Evolutionary conservation across 2,113 vertebrate species (phyloP).

Genomic region (Erythrocercus mccallii): DNA sequence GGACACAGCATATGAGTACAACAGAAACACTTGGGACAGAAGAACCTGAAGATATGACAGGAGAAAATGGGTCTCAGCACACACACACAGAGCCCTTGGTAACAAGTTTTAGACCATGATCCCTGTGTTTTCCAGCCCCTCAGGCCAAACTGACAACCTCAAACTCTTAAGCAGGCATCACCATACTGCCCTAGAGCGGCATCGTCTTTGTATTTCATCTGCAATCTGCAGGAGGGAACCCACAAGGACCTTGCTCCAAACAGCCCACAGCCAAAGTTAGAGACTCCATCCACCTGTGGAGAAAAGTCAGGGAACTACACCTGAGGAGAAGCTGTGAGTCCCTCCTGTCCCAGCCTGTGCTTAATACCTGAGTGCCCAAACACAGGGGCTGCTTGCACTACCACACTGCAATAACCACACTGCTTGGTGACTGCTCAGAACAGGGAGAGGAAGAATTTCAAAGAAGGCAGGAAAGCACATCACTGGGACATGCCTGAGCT

Average conservation of each 20-base stretch:
- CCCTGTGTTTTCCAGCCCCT: background rate
- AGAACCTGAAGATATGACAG: background rate
- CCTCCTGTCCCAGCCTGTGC: background rate
- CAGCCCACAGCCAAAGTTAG: background rate
- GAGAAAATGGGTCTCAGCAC: background rate
- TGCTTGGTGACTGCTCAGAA: background rate
- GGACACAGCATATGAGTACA: background rate
- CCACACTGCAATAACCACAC: background rate
- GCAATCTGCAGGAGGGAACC: background rate
- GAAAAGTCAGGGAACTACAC: background rate
- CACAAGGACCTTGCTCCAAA: background rate
- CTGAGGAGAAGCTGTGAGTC: background rate
- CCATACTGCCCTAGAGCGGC: background rate
- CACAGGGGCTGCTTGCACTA: background rate
- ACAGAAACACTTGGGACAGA: background rate
- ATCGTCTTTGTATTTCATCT: background rate
- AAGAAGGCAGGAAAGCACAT: background rate
- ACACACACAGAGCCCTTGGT: background rate
- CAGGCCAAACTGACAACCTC: background rate
- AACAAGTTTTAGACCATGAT: background rate
- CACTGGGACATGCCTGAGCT: background rate
- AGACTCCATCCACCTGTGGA: background rate
- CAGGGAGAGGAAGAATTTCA: background rate
- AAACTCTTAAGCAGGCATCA: background rate
- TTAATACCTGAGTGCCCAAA: fast-evolving